Evolutionary conservation across 2,113 vertebrate species (phyloP).

Genomic region (Dipodomys spectabilis): DNA sequence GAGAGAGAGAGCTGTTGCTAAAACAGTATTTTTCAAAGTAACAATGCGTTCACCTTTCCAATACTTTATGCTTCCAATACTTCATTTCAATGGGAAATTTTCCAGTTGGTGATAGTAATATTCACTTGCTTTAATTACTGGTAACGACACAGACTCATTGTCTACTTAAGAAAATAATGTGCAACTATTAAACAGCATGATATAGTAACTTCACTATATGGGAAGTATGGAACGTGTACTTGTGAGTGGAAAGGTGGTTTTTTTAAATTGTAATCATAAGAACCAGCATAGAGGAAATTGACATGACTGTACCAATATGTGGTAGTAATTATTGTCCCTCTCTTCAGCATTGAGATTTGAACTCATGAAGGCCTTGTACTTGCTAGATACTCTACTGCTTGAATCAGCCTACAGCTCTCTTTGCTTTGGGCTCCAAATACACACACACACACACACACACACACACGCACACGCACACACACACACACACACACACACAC

Average conservation of each 20-base stretch:
- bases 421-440: too few relatives aligned
- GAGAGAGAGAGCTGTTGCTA: conserved; percentile 15
- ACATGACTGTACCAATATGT: not conserved
- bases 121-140: not conserved
- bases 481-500: too few relatives aligned
- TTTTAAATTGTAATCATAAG: not conserved
- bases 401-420: too few relatives aligned
- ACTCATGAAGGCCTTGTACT: too few relatives aligned
- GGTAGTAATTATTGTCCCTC: not conserved
- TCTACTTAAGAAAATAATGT: not conserved
- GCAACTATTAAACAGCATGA: not conserved
- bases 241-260: not conserved
- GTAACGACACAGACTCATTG: not conserved
- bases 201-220: not conserved
- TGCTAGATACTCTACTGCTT: too few relatives aligned
- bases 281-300: not conserved
- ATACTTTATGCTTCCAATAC: not conserved
- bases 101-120: not conserved
- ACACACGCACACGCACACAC: too few relatives aligned
- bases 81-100: not conserved
- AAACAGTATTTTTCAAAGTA: conserved; percentile 32
- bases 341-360: too few relatives aligned
- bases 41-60: not conserved
- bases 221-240: not conserved
- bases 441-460: too few relatives aligned